Base-by-base conservation (phyloP, 2,888 invertebrate genomes). In the Phyllotreta cruciferae region DNA sequence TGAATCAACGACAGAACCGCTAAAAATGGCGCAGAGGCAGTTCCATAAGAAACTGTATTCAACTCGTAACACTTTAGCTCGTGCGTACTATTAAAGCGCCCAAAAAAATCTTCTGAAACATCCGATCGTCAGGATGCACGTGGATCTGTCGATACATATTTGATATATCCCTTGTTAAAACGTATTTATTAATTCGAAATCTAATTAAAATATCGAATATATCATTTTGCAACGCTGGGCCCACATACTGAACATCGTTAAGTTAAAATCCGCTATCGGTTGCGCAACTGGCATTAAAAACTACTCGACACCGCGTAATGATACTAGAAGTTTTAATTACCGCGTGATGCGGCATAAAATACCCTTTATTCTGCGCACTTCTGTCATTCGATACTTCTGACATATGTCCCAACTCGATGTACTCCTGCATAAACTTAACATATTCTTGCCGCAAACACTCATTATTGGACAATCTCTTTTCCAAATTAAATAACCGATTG, bases 1-100 rank as follows among this genome's bases (percentile, higher is more conserved):
- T 74, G 69, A 38, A 69, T 37, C 8, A 77, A 52, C 13, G 66
- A 70, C 37, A 73, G 38, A 0, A 69, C 67, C 3, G 75, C 73
- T n/a, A 74, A 50, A 65, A 61, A 77, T 11, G 64, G 62, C 6
- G 68, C 49, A 9, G 64, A 42, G 2, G 60, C 60, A 34, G 56
- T 61, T 1, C 68, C 68, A 54, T 63, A 68, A 8, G 60, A 55
- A 6, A 67, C 66, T 9, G 53, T 66, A 41, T 62, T 62, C 10
- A 68, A 38, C 54, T 66, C 11, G 52, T 57, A 68, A 24, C 34
- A 34, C 36, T 62, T 47, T n/a, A 68, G 11, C 35, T 62, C 35
- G n/a, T n/a, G n/a, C n/a, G n/a, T n/a, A n/a, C n/a, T n/a, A n/a
- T n/a, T n/a, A n/a, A n/a, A n/a, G n/a, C n/a, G n/a, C 66, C 24